Conservation (phyloP, 2,888 invertebrate genomes). For the Nomada hirtipes region DNA sequence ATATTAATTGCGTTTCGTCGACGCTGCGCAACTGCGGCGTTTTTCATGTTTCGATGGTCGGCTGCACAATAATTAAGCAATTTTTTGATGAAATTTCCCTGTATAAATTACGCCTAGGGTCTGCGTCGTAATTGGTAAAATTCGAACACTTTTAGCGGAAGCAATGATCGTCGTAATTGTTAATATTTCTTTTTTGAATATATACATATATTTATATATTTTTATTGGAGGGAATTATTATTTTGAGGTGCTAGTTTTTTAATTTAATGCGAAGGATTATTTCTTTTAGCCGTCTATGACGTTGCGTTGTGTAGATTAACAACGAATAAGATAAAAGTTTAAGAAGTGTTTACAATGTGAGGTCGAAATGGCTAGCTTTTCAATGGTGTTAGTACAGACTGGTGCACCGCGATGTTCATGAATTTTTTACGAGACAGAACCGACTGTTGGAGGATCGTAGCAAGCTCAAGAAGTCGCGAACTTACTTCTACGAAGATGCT, state of each 20-base stretch:
- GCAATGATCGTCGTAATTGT: too few relatives aligned
- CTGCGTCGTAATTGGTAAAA: background rate
- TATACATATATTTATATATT: too few relatives aligned
- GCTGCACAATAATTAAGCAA: background rate
- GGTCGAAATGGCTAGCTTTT: background rate
- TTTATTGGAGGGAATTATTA: too few relatives aligned
- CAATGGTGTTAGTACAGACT: constrained; percentile 3
- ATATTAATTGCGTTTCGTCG: constrained; percentile 9
- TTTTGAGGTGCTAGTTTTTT: too few relatives aligned
- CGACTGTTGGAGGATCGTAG: constrained; percentile 2
- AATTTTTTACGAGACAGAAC: constrained; percentile 31
- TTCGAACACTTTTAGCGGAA: too few relatives aligned
- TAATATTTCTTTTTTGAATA: too few relatives aligned
- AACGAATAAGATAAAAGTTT: background rate
- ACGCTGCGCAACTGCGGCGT: background rate
- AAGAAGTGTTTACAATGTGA: background rate
- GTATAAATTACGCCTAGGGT: background rate
- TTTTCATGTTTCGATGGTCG: background rate
- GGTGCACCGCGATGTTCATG: constrained; percentile 2
- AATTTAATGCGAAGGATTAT: too few relatives aligned
- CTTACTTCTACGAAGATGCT: constrained; percentile 8
- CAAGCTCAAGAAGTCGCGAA: constrained; percentile 19
- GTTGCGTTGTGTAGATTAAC: too few relatives aligned
- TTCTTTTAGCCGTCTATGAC: too few relatives aligned
- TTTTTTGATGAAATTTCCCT: background rate